A percentile compares a stretch with the other conserved stretches of the same genome.
Evolutionary conservation across 2,113 vertebrate genomes (phyloP).

Genomic region (Phocoena sinus): DNA sequence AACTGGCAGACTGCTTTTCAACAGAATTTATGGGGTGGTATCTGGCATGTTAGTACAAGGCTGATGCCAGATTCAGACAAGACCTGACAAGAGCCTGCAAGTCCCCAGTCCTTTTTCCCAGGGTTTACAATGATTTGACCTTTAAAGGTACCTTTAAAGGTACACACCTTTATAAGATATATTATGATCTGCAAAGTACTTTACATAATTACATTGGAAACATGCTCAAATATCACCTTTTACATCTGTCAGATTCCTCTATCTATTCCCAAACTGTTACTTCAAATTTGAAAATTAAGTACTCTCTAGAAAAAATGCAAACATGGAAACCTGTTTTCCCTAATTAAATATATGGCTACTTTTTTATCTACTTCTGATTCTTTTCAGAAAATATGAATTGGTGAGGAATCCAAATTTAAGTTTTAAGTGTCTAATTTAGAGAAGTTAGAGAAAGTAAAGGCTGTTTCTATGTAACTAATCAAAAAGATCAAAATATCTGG

Average conservation of each 20-base stretch:
- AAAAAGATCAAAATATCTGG: neutral
- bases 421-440: neutral
- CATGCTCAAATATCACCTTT: neutral
- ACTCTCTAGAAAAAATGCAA: neutral
- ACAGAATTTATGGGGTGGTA: neutral
- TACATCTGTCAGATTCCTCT: neutral
- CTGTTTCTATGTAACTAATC: neutral
- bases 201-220: slow-evolving; percentile 1
- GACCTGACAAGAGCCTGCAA: slow-evolving; percentile 46
- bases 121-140: slow-evolving; percentile 2
- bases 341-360: neutral
- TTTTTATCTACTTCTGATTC: neutral
- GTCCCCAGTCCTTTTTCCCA: neutral
- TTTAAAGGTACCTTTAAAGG: neutral
- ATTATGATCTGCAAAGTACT: neutral
- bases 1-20: slow-evolving; percentile 23
- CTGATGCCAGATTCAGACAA: neutral
- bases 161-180: neutral
- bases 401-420: neutral
- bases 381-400: neutral
- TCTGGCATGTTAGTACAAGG: slow-evolving; percentile 12
- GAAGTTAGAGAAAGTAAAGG: neutral
- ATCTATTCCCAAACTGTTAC: neutral
- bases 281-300: neutral
- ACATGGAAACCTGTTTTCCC: neutral